Percentiles rank a stretch among this genome's conserved stretches.
These are phyloP conservation scores for Erpornis zantholeuca DNA, from an alignment of 2,113 vertebrate genomes.

Conservation along the genomic window DNA sequence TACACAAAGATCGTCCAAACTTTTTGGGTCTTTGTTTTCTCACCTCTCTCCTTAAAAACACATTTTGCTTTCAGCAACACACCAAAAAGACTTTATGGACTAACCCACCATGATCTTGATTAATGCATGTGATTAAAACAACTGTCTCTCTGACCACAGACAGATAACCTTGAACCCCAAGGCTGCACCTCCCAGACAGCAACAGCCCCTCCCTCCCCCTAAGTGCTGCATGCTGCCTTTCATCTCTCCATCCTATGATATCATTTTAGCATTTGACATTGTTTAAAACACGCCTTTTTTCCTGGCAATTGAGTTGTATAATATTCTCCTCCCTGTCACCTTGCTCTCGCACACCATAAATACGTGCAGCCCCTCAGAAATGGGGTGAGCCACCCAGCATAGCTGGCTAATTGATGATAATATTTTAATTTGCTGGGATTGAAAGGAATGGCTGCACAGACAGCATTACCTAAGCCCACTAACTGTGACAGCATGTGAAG, in stretches of 20 bases:
- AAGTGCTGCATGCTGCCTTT: background rate
- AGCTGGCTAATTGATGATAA: slow-evolving; percentile 18
- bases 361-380: background rate
- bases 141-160: background rate
- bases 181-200: background rate
- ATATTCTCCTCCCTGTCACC: background rate
- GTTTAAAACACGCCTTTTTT: background rate
- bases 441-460: background rate
- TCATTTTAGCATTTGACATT: background rate
- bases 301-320: background rate
- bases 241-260: background rate
- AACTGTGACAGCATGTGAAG: slow-evolving; percentile 31
- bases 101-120: background rate
- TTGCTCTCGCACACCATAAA: background rate
- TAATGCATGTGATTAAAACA: background rate
- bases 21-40: background rate
- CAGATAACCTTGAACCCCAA: background rate
- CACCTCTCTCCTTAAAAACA: background rate
- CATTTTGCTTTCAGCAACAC: background rate
- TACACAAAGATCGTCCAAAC: background rate
- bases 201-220: background rate
- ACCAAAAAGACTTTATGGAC: background rate
- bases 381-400: background rate
- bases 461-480: slow-evolving; percentile 27
- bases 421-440: slow-evolving; percentile 54